Evolutionary conservation across 2,113 vertebrate species (phyloP), one percentile per base, ranked within the genome.

Genomic region (Phylloscopus trochilus): DNA sequence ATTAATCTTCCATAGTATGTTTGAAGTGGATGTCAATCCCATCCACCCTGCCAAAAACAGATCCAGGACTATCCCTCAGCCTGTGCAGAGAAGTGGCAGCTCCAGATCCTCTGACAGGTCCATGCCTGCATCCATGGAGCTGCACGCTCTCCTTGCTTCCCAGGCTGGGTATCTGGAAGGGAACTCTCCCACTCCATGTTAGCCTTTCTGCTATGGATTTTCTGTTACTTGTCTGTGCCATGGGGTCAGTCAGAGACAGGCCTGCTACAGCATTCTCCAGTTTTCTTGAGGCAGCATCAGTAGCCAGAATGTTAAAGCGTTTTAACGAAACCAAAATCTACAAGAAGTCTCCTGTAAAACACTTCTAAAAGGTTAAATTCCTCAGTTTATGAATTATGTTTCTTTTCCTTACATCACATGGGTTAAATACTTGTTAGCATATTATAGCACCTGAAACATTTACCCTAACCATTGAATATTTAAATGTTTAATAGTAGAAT

Each of bases 131-230:
- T 22, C 28, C 55, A 31, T 7, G 24, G 51, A 64, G 41, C 44
- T 52, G 44, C 23, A 55, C 0, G 0, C 19, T 69, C 28, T 44
- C 18, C 52, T 17, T 2, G 3, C 55, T 72, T 35, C 28, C 26
- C 5, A 55, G 12, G 13, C 43, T 51, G 20, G 13, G 0, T 14
- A 49, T 22, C 39, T 18, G 13, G 7, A 79, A 14, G 18, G 13
- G 56, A 64, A 55, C 19, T 39, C 47, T 90, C 58, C n/a, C 27
- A n/a, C 21, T 49, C 37, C 41, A 33, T 12, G 17, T 22, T 0
- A 33, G 18, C 31, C 7, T 58, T 53, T 51, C 44, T 51, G 39
- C 51, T 94, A 72, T 37, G 24, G 13, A 67, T 66, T 27, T 55
- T 31, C 33, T 60, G 19, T 39, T 56, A 24, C 30, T 31, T 28